These are phyloP conservation scores for Tenualosa ilisha DNA, from an alignment of 2,797 vertebrate species.

Conservation along the genomic window DNA sequence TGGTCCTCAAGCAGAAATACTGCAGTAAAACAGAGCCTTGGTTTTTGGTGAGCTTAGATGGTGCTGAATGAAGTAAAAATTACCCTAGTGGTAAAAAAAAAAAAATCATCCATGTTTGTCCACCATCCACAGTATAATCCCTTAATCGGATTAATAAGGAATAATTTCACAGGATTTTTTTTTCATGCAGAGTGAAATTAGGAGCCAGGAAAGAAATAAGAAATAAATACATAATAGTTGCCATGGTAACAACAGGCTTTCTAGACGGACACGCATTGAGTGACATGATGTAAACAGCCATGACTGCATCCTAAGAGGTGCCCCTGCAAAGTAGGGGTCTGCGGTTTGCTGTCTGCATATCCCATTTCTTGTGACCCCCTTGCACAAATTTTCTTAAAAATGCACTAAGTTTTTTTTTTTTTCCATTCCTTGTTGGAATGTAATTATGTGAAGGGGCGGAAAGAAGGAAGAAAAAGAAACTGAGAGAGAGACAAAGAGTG, in stretches of 20 bases:
- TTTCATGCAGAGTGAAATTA: no score
- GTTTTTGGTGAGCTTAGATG: background rate
- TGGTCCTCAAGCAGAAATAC: background rate
- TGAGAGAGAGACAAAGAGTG: background rate
- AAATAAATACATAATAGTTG: background rate
- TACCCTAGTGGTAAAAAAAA: background rate
- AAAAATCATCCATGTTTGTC: background rate
- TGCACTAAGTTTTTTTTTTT: background rate
- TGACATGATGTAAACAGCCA: background rate
- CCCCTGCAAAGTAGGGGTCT: background rate
- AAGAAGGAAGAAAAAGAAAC: background rate
- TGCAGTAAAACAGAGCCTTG: background rate
- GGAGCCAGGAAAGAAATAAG: background rate
- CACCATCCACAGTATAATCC: background rate
- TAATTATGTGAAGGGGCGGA: background rate
- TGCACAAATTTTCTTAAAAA: background rate
- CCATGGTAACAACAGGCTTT: background rate
- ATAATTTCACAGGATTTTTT: background rate
- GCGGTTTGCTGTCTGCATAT: background rate
- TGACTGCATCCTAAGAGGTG: background rate
- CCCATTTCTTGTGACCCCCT: background rate
- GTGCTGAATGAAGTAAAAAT: background rate
- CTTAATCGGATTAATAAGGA: slow-evolving; percentile 4
- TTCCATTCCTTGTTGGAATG: background rate
- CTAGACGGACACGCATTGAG: background rate